Evolutionary conservation across 2,888 invertebrate species (phyloP).

Genomic region (Pollenia griseotomentosa): DNA sequence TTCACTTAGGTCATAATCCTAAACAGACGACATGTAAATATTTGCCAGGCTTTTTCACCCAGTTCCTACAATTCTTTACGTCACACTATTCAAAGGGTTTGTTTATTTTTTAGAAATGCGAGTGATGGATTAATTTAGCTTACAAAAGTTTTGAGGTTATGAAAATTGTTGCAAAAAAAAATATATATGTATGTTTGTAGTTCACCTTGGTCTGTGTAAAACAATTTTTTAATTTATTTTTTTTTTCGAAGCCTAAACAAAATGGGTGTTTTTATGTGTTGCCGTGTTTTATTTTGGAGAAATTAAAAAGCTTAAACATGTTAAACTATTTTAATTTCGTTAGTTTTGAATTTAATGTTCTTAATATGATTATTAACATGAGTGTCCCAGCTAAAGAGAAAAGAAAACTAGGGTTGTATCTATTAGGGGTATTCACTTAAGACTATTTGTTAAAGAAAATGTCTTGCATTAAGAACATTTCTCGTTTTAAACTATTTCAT

Average conservation of each 20-base stretch:
- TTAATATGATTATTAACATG: neutral
- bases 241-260: neutral
- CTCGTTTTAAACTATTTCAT: too few species aligned
- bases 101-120: neutral
- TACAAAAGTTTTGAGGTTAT: neutral
- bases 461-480: too few species aligned
- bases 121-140: neutral
- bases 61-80: neutral
- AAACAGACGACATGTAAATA: neutral
- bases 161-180: neutral
- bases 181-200: neutral
- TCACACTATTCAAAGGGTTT: neutral
- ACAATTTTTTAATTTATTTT: neutral
- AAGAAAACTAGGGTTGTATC: neutral
- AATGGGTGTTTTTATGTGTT: neutral
- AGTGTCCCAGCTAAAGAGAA: neutral
- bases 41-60: neutral
- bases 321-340: neutral
- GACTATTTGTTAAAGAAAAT: neutral
- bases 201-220: conserved; percentile 20
- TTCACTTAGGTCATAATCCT: neutral
- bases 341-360: neutral
- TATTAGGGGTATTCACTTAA: conserved; percentile 13
- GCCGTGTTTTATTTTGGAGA: neutral
- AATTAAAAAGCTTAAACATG: neutral